These are phyloP conservation scores for Dolichoris vasculosae DNA, from an alignment of 1,140 invertebrate species.

Conservation along the genomic window DNA sequence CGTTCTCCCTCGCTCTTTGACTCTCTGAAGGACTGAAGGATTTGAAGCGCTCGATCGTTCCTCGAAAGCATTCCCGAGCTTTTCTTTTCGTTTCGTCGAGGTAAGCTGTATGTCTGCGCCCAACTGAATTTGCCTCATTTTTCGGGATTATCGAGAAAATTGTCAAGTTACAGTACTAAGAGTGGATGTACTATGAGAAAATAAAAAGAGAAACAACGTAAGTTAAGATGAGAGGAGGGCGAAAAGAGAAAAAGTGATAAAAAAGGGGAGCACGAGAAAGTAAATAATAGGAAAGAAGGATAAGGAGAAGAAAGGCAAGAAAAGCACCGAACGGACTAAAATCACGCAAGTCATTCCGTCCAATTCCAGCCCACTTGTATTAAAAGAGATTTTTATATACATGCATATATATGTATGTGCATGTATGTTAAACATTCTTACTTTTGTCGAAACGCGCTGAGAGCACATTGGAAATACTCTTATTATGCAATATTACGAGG, in stretches of 20 bases:
- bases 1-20: background rate
- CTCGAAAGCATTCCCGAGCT: constrained; percentile 36
- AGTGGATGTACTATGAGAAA: constrained; percentile 39
- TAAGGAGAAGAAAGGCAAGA: constrained; percentile 18
- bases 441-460: constrained; percentile 56
- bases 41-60: constrained; percentile 42
- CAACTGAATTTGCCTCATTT: constrained; percentile 56
- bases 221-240: background rate
- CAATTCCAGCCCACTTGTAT: constrained; percentile 57
- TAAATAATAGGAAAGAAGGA: background rate
- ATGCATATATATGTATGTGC: background rate
- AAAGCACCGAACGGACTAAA: constrained; percentile 55
- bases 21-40: constrained; percentile 31
- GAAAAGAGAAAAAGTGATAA: constrained; percentile 53
- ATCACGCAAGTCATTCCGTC: constrained; percentile 61
- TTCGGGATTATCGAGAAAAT: constrained; percentile 61
- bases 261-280: constrained; percentile 16
- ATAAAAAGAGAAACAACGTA: background rate
- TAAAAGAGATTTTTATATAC: background rate
- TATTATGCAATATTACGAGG: constrained; percentile 52
- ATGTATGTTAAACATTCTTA: constrained; percentile 53
- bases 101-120: background rate
- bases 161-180: constrained; percentile 56
- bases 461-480: constrained; percentile 54
- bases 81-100: background rate